phyloP scores from a whole-genome alignment of 2,113 vertebrate species.

The Myrmecobius fasciatus region DNA sequence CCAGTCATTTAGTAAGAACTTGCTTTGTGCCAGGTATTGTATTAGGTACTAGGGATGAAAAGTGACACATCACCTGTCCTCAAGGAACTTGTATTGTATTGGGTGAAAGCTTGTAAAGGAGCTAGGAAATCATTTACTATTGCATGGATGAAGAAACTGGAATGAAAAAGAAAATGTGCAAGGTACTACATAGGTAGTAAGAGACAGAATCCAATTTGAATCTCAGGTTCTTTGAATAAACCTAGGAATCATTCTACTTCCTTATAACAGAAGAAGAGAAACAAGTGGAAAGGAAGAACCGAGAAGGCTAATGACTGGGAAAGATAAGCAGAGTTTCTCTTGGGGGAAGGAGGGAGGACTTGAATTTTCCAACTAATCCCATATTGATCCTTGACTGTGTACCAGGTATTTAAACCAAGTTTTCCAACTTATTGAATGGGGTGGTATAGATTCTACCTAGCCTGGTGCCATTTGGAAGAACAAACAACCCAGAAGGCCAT shows the following conservation, averaged over 20 bases:
- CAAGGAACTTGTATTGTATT: background rate
- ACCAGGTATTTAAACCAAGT: background rate
- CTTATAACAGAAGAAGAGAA: background rate
- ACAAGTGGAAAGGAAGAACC: background rate
- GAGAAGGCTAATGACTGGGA: too few relatives aligned
- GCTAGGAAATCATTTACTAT: background rate
- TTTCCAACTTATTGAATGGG: background rate
- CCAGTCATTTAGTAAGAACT: background rate
- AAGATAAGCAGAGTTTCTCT: background rate
- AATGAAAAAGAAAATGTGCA: background rate
- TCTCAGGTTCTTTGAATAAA: background rate
- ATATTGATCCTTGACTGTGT: background rate
- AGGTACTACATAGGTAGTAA: background rate
- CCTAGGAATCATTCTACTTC: background rate
- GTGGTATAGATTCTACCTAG: background rate
- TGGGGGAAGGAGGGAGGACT: background rate
- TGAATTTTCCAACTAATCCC: background rate
- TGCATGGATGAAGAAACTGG: background rate
- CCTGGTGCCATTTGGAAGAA: background rate
- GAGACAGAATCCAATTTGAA: background rate
- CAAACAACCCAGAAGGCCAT: background rate
- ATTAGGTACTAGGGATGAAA: background rate
- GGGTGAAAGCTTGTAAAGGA: background rate
- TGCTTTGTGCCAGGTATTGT: background rate
- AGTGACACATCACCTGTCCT: background rate